Evolutionary conservation across 2,797 vertebrate genomes (phyloP), one percentile per base, ranked within the genome.

Genomic region (Benthosema pterotum): DNA sequence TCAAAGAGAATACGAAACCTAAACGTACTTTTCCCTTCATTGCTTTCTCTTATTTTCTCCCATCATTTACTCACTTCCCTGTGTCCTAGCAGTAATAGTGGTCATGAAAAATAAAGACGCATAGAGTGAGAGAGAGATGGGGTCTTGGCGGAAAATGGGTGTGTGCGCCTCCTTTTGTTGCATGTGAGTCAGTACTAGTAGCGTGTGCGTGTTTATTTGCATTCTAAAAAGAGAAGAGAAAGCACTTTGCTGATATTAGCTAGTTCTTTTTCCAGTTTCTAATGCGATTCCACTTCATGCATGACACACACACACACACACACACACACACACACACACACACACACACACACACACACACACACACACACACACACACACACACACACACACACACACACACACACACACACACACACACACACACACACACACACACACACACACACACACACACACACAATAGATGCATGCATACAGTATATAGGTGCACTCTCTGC

Each of bases 221-320:
- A 45, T 53, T 53, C 28, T 51, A 32, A 51, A 60, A 51, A 57
- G 18, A 62, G 47, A 69, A 57, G 18, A 62, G 51, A 69, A 69
- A 79, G 67, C 75, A 78, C 64, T 84, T 72, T 56, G 18, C 52
- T 64, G 74, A 78, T 78, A 83, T 78, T 82, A 75, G 68, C 75
- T 63, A 62, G 32, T 69, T 77, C 56, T 67, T 76, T 61, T 71
- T 82, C 69, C 59, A 73, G 67, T 72, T 52, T 50, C 56, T 79
- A 82, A 82, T 83, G 67, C 59, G 60, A 83, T 84, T 83, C 81
- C 46, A 52, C 48, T 66, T 55, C 54, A 38, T 38, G 8, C 32
- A 38, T 66, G 12, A 14, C 5, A 32, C 32, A 32, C n/a, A 38
- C 28, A 15, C 25, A n/a, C n/a, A 14, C 25, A 32, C 52, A 42